Conservation (phyloP, 2,797 vertebrate species). For the Poeciliopsis presidionis region DNA sequence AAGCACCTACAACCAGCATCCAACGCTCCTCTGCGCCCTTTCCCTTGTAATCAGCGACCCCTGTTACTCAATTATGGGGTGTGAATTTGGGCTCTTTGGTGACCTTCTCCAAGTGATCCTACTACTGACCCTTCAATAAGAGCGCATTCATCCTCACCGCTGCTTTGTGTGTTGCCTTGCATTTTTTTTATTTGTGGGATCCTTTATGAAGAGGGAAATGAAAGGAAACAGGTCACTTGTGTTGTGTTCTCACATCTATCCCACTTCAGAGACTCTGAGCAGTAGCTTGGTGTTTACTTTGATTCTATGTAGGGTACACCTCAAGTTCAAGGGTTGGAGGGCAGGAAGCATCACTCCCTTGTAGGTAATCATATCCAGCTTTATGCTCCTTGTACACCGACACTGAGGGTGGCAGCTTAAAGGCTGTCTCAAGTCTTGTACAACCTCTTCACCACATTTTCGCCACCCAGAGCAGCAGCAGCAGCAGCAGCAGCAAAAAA, state of each 20-base stretch:
- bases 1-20: constrained; percentile 54
- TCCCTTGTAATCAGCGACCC: constrained; percentile 76
- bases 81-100: constrained; percentile 82
- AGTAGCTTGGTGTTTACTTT: constrained; percentile 83
- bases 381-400: constrained; percentile 75
- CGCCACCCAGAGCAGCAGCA: constrained; percentile 39
- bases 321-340: constrained; percentile 78
- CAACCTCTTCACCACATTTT: constrained; percentile 57
- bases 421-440: constrained; percentile 70
- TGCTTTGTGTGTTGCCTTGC: constrained; percentile 73
- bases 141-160: constrained; percentile 62
- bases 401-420: constrained; percentile 73
- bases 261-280: constrained; percentile 80
- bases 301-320: constrained; percentile 80
- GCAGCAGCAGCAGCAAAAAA: background rate
- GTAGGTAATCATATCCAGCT: constrained; percentile 85
- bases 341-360: constrained; percentile 78
- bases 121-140: constrained; percentile 82
- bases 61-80: constrained; percentile 83
- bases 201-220: constrained; percentile 86
- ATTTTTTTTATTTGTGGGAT: constrained; percentile 80
- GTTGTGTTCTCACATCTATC: constrained; percentile 74
- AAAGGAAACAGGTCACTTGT: constrained; percentile 79
- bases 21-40: constrained; percentile 45
- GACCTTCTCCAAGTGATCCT: constrained; percentile 84